Evolutionary conservation across 2,797 vertebrate species (phyloP).

Genomic region (Gadopsis bispinosus): DNA sequence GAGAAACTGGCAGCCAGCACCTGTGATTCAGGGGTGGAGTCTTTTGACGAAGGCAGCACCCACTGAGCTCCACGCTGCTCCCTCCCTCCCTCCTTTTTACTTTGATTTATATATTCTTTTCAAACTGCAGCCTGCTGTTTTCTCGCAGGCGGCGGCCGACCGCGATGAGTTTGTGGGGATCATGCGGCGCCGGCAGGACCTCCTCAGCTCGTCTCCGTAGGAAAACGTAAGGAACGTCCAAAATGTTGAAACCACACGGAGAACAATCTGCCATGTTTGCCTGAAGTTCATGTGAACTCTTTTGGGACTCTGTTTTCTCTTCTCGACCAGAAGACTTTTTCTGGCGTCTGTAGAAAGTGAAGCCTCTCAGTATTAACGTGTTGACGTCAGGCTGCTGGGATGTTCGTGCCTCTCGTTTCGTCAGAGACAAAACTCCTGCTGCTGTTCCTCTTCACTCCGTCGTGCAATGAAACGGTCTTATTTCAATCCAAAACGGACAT

Average conservation of each 20-base stretch:
- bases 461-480: too few relatives aligned
- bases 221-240: background rate
- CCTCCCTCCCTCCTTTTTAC: background rate
- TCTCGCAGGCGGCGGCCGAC: constrained; percentile 74
- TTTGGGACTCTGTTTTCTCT: background rate
- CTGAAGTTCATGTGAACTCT: constrained; percentile 41
- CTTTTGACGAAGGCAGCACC: constrained; percentile 93
- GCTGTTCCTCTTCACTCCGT: too few relatives aligned
- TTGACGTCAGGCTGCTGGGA: too few relatives aligned
- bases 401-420: constrained; percentile 14
- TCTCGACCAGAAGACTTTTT: background rate
- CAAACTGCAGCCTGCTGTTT: constrained; percentile 35
- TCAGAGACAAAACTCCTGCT: background rate
- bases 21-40: constrained; percentile 95
- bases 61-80: constrained; percentile 81
- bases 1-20: constrained; percentile 92
- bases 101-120: background rate
- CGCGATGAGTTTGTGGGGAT: constrained; percentile 77
- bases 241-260: background rate
- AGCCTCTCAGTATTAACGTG: constrained; percentile 56
- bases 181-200: constrained; percentile 82
- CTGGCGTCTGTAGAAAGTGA: constrained; percentile 2
- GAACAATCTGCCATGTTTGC: constrained; percentile 51
- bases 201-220: constrained; percentile 77
- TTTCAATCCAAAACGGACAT: too few relatives aligned